Evolutionary conservation across 2,888 invertebrate genomes (phyloP), one percentile per base, ranked within the genome.

Genomic region (Petrolisthes cinctipes): DNA sequence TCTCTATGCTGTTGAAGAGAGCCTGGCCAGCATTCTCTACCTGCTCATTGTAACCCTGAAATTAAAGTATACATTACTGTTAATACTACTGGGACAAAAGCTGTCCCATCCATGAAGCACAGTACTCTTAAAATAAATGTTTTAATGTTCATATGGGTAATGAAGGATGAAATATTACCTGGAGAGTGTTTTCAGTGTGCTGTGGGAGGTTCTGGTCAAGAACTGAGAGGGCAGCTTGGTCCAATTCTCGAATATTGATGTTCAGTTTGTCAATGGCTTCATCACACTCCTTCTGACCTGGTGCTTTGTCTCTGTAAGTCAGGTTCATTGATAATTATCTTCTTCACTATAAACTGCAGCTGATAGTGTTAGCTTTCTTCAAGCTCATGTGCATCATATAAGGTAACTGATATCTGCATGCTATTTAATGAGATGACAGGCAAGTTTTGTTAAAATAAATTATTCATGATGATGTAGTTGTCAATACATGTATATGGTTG

Each of bases 231-330:
- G 97, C 96, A 0, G 97, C 97, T 90, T 96, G 96, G 93, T 99
- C 98, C 85, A 99, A 93, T 84, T 96, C 96, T 0, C 96, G 94
- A 6, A 97, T 95, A 91, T 96, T 95, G 0, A 94, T 94, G 91
- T 95, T 95, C 9, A 99, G 93, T 0, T 95, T 95, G 66, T 97
- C 96, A 71, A 98, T 94, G 0, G 97, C 97, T 0, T 95, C 94
- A 79, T 97, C 96, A 93, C 99, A 98, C 93, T 99, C 99, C 5
- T 96, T 95, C 93, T 99, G 98, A 0, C 99, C 99, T 0, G 99
- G 99, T 0, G 99, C 98, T 92, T 97, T 97, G 92, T 98, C 98
- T 84, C 97, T 96, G 86, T 23, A 92, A 96, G 95, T 37, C 37
- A 37, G 37, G 37, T 37, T 37, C 37, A 37, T 37, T 37, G 37